These are phyloP conservation scores for Atta colombica DNA, from an alignment of 1,140 invertebrate genomes.

Conservation along the genomic window DNA sequence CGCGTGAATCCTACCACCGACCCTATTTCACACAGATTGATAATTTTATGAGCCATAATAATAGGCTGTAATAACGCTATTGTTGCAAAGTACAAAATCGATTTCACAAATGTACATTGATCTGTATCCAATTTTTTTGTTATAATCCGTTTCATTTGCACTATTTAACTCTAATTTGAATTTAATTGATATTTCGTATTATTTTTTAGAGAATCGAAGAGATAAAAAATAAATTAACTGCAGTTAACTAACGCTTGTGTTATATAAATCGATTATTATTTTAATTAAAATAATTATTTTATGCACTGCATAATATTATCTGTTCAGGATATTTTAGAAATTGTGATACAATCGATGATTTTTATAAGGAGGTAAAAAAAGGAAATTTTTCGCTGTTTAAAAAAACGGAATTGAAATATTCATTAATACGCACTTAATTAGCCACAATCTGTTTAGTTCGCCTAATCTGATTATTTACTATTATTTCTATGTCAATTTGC, in stretches of 20 bases:
- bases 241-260: not conserved
- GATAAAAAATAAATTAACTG: not conserved
- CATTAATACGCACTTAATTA: no score
- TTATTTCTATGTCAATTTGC: no score
- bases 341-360: no score
- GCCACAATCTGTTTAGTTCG: no score
- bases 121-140: not conserved
- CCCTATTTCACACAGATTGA: not conserved
- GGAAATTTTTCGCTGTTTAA: no score
- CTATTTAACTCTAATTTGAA: not conserved
- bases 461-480: no score
- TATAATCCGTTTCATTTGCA: not conserved
- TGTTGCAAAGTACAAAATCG: not conserved
- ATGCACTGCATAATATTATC: not conserved
- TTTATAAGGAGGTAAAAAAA: no score
- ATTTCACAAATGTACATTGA: not conserved
- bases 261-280: conserved; percentile 1
- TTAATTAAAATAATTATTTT: conserved; percentile 6
- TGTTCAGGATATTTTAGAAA: no score
- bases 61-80: not conserved
- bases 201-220: not conserved
- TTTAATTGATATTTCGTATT: not conserved
- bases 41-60: not conserved
- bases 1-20: conserved; percentile 58
- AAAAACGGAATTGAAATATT: no score